Evolutionary conservation across 2,888 invertebrate species (phyloP).

Genomic region (Drosophila anomalata): DNA sequence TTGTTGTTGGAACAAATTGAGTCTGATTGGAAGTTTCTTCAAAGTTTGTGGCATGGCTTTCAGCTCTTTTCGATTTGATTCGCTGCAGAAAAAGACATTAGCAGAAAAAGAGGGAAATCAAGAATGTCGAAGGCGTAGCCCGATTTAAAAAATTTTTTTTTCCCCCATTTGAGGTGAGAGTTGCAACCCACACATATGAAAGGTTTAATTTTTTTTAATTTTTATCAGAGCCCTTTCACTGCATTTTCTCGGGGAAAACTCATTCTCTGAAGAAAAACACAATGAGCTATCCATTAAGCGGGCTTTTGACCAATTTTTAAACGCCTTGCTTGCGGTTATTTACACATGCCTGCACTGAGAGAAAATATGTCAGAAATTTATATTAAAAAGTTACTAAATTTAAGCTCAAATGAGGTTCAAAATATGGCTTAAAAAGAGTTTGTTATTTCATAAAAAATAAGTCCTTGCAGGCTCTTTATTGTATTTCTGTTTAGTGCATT

Average conservation of each 20-base stretch:
- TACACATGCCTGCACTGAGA: constrained; percentile 48
- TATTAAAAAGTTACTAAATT: background rate
- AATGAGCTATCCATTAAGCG: constrained; percentile 60
- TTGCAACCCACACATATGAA: constrained; percentile 16
- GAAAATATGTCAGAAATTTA: background rate
- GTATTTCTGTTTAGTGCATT: constrained; percentile 1
- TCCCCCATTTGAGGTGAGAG: constrained; percentile 22
- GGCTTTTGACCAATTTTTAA: constrained; percentile 67
- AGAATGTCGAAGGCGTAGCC: constrained; percentile 37
- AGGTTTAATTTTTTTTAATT: background rate
- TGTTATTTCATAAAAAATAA: no score
- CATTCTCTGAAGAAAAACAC: constrained; percentile 22
- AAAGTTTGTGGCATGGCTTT: constrained; percentile 39
- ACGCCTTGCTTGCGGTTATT: constrained; percentile 67
- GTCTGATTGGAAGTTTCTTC: constrained; percentile 71
- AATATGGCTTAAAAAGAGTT: background rate
- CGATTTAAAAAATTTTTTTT: constrained; percentile 25
- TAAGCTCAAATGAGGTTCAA: background rate
- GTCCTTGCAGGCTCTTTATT: background rate
- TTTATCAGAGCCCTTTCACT: constrained; percentile 24
- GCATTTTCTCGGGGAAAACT: constrained; percentile 22
- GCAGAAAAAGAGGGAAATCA: constrained; percentile 26
- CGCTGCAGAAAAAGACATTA: constrained; percentile 64
- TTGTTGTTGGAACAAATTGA: constrained; percentile 54
- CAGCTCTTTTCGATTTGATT: constrained; percentile 65